Base-by-base conservation (phyloP, 53 echinoderm and acorn worm genomes). In the Patiria pectinifera region DNA sequence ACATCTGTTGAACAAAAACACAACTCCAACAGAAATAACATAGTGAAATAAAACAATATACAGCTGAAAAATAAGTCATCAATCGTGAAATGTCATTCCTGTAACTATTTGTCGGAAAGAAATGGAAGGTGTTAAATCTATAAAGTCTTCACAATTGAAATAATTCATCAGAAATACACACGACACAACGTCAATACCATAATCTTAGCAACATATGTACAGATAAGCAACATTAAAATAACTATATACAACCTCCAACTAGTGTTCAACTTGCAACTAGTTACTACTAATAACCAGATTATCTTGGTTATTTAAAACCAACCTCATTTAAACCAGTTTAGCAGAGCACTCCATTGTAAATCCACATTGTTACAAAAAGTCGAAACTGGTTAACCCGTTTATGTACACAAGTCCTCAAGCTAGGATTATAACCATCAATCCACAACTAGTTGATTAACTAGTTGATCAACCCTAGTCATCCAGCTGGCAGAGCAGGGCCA, bases 401-500 rank as follows among this genome's bases (percentile, higher is more conserved):
- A 76, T 43, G 25, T 76, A n/a, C 25, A 76, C 76, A 24, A 74
- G 26, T 1, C 13, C 4, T 24, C 25, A 21, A 25, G n/a, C 21
- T 13, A 74, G 1, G 19, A 24, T 25, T 26, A 13, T 8, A 15
- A 26, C 53, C 1, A 43, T 76, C 76, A 76, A 76, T 11, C 44
- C 26, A 76, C 8, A 18, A 24, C 26, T 76, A 22, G 21, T 24
- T 21, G 76, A 61, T 78, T 80, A 92, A 81, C 69, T 69, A 48
- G 15, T 59, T 79, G 86, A 92, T 71, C 87, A 61, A 88, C 76
- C 88, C 82, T 93, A 97, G 83, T 99, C 99, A 82, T 97, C 99
- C 87, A 99, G 92, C 81, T 97, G 97, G 74, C 97, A 97, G 25
- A 99, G 92, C 10, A 99, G 82, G 46, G 99, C 99, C 26, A 97